phyloP scores from a whole-genome alignment of 2,888 invertebrate genomes.

The Chironomus riparius region DNA sequence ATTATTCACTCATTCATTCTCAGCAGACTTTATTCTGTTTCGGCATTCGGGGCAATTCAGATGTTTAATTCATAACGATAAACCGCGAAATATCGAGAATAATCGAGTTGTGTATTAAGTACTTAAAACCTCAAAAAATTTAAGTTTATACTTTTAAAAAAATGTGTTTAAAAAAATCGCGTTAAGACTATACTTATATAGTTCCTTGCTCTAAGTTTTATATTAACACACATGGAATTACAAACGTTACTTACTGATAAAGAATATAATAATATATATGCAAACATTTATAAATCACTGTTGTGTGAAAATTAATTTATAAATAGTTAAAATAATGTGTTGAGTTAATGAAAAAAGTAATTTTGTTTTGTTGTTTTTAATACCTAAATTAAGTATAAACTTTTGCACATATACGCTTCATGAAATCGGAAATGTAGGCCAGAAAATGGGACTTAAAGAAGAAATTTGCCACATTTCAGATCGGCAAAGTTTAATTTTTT shows the following conservation, averaged over 20 bases:
- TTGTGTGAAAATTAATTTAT: background rate
- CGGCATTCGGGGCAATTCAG: background rate
- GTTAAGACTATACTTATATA: too few species aligned
- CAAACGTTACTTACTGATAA: background rate
- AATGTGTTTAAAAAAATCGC: too few species aligned
- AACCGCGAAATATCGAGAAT: background rate
- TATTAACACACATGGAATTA: too few species aligned
- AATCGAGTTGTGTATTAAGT: too few species aligned
- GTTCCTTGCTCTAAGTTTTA: too few species aligned
- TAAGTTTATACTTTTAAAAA: too few species aligned
- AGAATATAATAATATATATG: background rate
- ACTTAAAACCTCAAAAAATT: background rate
- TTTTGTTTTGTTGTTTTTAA: background rate
- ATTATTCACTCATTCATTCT: background rate
- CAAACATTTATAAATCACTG: background rate
- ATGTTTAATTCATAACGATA: conserved; percentile 1
- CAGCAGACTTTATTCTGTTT: background rate
- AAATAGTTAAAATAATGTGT: background rate
- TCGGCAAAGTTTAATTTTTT: background rate
- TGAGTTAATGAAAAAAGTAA: background rate
- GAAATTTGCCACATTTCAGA: background rate
- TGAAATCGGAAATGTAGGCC: background rate
- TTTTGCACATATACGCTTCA: background rate
- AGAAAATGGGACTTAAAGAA: background rate
- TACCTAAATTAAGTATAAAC: too few species aligned